These are phyloP conservation scores for Dasyprocta punctata DNA, from an alignment of 2,113 vertebrate genomes.

Conservation along the genomic window DNA sequence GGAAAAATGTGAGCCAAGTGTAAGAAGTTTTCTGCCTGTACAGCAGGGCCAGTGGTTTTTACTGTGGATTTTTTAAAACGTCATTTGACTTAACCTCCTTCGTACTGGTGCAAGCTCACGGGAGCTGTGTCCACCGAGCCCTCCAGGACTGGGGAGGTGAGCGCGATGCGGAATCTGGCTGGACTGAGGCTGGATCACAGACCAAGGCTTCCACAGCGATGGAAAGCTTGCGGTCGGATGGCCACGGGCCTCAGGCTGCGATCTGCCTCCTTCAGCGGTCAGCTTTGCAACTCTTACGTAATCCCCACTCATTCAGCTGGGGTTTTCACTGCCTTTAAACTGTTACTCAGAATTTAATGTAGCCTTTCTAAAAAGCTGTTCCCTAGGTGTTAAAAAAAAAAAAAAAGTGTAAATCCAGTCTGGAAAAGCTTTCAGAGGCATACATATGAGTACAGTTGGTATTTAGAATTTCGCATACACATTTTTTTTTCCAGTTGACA, in stretches of 20 bases:
- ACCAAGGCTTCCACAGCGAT: slow-evolving; percentile 61
- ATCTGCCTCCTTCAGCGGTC: slow-evolving; percentile 62
- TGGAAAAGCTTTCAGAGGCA: slow-evolving; percentile 68
- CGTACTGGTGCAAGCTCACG: neutral
- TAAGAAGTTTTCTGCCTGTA: slow-evolving; percentile 55
- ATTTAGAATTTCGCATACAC: slow-evolving; percentile 65
- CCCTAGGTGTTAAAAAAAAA: slow-evolving; percentile 73
- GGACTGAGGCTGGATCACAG: slow-evolving; percentile 64
- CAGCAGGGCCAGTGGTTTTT: neutral
- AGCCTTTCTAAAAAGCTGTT: slow-evolving; percentile 72
- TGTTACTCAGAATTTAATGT: slow-evolving; percentile 74
- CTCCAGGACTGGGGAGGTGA: slow-evolving; percentile 50
- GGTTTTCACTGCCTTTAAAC: slow-evolving; percentile 71
- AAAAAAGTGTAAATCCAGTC: slow-evolving; percentile 81
- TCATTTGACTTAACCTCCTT: neutral
- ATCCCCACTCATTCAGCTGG: slow-evolving; percentile 68
- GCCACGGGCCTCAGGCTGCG: neutral
- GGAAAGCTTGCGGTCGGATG: slow-evolving; percentile 72
- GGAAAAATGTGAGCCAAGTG: slow-evolving; percentile 67
- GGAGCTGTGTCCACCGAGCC: neutral
- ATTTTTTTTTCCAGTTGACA: neutral
- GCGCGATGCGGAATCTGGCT: slow-evolving; percentile 55
- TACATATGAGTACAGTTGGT: neutral
- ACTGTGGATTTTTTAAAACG: neutral
- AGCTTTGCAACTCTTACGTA: slow-evolving; percentile 71